Conservation (phyloP, 2,888 invertebrate species). For the Caprella mutica region DNA sequence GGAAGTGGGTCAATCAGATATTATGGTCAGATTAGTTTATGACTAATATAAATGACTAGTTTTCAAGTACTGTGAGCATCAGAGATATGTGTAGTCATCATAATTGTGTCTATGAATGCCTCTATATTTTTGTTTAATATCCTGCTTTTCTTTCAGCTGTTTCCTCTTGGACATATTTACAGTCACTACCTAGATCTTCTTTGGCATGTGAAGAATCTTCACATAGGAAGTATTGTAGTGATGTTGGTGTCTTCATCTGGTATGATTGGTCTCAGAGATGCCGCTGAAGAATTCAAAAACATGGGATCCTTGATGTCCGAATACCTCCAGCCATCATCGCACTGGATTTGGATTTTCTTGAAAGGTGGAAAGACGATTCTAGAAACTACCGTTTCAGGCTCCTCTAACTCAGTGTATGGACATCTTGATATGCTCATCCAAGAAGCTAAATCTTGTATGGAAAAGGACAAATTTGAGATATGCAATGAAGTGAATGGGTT, state of each 20-base stretch:
- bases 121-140: too few relatives aligned
- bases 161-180: conserved; percentile 20
- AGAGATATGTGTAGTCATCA: too few relatives aligned
- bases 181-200: conserved; percentile 26
- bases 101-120: too few relatives aligned
- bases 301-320: conserved; percentile 24
- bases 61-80: too few relatives aligned
- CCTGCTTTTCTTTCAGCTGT: conserved; percentile 19
- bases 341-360: conserved; percentile 31
- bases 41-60: too few relatives aligned
- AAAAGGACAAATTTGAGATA: conserved; percentile 13
- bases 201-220: conserved; percentile 18
- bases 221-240: conserved; percentile 20
- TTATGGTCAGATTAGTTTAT: too few relatives aligned
- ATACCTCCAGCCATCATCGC: conserved; percentile 15
- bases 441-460: too few relatives aligned
- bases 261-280: conserved; percentile 7
- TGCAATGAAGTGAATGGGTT: conserved; percentile 20
- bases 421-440: not conserved
- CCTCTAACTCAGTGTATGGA: conserved; percentile 11
- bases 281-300: not conserved
- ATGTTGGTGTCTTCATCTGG: conserved; percentile 16
- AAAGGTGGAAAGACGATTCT: conserved; percentile 29
- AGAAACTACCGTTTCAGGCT: conserved; percentile 16
- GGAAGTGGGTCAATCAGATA: too few relatives aligned